Evolutionary conservation across 2,113 vertebrate species (phyloP).

Genomic region (Cephalopterus ornatus): DNA sequence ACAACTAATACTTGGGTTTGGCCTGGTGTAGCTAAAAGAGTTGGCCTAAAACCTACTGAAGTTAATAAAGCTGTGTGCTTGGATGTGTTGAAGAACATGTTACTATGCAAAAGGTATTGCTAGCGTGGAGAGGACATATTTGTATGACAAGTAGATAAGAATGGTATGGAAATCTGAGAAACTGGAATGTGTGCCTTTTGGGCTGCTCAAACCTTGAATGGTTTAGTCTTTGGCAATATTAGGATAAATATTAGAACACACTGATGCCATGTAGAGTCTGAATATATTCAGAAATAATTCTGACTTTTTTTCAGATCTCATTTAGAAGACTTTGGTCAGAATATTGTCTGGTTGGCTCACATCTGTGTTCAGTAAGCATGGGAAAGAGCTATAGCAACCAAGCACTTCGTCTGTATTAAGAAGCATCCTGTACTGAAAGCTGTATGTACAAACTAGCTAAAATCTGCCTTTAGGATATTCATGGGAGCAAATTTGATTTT

Average conservation of each 20-base stretch:
- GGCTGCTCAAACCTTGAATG: not conserved
- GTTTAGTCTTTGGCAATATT: not conserved
- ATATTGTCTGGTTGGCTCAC: not conserved
- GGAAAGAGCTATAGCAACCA: not conserved
- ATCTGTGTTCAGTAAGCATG: not conserved
- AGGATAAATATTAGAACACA: not conserved
- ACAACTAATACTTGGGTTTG: not conserved
- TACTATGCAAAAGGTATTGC: not conserved
- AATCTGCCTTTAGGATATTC: not conserved
- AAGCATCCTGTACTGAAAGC: not conserved
- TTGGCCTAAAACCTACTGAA: not conserved
- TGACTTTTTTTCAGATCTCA: not conserved
- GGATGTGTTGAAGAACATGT: not conserved
- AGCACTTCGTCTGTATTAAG: not conserved
- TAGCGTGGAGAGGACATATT: not conserved
- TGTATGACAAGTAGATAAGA: not conserved
- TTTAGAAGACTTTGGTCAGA: not conserved
- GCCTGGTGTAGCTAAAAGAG: not conserved
- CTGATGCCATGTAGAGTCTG: not conserved
- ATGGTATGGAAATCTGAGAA: not conserved
- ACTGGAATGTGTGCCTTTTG: not conserved
- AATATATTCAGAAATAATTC: not conserved
- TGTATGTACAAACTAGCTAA: not conserved
- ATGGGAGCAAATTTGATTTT: not conserved
- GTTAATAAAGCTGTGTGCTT: not conserved